Evolutionary conservation across 2,888 invertebrate species (phyloP).

Genomic region (Rotaria sp.): DNA sequence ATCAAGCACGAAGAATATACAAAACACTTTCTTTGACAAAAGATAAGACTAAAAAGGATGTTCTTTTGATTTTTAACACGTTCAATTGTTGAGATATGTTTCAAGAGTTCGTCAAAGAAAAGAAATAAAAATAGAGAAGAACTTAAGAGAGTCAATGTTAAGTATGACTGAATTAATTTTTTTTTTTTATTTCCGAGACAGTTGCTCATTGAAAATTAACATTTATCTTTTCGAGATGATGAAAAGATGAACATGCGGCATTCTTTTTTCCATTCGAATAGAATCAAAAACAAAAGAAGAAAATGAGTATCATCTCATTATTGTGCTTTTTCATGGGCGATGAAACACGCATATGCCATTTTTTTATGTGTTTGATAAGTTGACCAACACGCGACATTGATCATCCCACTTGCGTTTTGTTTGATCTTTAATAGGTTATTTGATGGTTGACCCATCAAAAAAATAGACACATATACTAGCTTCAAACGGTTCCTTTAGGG

Average conservation of each 20-base stretch:
- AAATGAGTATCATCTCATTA: not conserved
- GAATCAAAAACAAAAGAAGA: not conserved
- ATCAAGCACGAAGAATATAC: not conserved
- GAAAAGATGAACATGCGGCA: not conserved
- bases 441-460: not conserved
- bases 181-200: not conserved
- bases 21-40: no score
- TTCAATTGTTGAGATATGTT: not conserved
- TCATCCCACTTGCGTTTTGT: not conserved
- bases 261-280: constrained; percentile 12
- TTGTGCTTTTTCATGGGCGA: not conserved
- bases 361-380: not conserved
- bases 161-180: not conserved
- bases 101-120: not conserved
- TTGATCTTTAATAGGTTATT: not conserved
- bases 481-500: no score
- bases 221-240: not conserved
- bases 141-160: not conserved
- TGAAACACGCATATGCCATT: not conserved
- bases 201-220: not conserved
- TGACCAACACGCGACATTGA: not conserved
- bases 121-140: not conserved
- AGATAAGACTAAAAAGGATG: not conserved
- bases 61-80: not conserved
- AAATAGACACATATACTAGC: not conserved